A percentile compares a stretch with the other conserved stretches of the same genome.
phyloP scores from a whole-genome alignment of 2,113 vertebrate species.

The Opisthocomus hoazin region DNA sequence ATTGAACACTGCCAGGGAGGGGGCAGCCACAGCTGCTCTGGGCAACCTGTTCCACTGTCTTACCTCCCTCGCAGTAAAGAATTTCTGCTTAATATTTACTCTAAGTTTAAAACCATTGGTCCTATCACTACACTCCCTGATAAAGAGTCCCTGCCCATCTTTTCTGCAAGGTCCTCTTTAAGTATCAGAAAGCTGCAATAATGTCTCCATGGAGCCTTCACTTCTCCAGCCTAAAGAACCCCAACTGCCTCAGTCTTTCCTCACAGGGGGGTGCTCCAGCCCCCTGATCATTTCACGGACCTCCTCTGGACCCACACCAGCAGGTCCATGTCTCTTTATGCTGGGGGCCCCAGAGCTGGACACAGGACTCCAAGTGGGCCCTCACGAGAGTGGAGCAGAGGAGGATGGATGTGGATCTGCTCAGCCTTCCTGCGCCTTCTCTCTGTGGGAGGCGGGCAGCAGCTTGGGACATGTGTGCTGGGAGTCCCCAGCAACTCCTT shows the following conservation, averaged over 20 bases:
- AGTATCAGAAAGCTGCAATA: not conserved
- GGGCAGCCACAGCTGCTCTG: not conserved
- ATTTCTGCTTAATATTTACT: not conserved
- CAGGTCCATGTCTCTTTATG: not conserved
- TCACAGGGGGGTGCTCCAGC: not conserved
- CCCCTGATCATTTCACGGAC: not conserved
- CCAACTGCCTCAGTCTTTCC: not conserved
- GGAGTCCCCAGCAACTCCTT: not conserved
- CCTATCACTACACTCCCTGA: not conserved
- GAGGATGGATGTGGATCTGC: not conserved
- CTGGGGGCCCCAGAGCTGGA: not conserved
- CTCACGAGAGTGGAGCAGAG: fast-evolving
- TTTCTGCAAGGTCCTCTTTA: not conserved
- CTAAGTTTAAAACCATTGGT: not conserved
- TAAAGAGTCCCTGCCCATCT: not conserved
- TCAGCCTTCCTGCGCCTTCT: not conserved
- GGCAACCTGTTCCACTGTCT: not conserved
- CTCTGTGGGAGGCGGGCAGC: not conserved
- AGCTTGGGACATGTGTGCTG: not conserved
- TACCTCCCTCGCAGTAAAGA: not conserved
- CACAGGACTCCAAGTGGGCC: not conserved
- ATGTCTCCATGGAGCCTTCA: not conserved
- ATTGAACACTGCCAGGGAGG: not conserved
- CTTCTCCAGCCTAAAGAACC: not conserved
- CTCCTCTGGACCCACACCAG: not conserved